phyloP scores from a whole-genome alignment of 1,140 invertebrate species.

The Acromyrmex heyeri region DNA sequence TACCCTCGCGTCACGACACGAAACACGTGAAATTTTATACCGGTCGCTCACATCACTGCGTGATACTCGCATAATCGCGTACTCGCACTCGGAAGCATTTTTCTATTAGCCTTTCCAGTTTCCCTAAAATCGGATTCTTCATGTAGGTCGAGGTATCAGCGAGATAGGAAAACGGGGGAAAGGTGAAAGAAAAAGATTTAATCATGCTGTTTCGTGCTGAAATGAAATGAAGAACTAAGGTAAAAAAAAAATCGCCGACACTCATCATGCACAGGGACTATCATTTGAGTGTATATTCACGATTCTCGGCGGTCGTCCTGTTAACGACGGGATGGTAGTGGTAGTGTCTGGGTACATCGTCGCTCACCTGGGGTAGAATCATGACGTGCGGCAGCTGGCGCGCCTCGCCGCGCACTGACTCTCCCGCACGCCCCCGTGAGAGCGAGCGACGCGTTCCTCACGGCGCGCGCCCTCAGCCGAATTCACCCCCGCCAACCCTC shows the following conservation, averaged over 20 bases:
- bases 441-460: slow-evolving; percentile 65
- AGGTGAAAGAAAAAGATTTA: background rate
- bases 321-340: slow-evolving; percentile 62
- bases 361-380: slow-evolving; percentile 85
- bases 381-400: slow-evolving; percentile 85
- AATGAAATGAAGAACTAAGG: slow-evolving; percentile 27
- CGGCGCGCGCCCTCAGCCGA: slow-evolving; percentile 66
- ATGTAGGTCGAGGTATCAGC: background rate
- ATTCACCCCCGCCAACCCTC: slow-evolving; percentile 42
- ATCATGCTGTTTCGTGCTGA: slow-evolving; percentile 59
- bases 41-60: slow-evolving; percentile 42
- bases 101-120: background rate
- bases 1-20: background rate
- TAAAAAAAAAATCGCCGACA: slow-evolving; percentile 48
- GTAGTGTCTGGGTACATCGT: slow-evolving; percentile 73
- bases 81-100: slow-evolving; percentile 7
- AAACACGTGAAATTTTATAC: slow-evolving; percentile 23
- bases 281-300: slow-evolving; percentile 63
- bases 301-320: slow-evolving; percentile 66
- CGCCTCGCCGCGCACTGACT: slow-evolving; percentile 85
- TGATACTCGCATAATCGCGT: slow-evolving; percentile 31
- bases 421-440: slow-evolving; percentile 75
- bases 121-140: background rate
- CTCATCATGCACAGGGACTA: slow-evolving; percentile 51
- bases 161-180: background rate